phyloP scores from a whole-genome alignment of 2,113 vertebrate species.

The Psittacus erithacus region DNA sequence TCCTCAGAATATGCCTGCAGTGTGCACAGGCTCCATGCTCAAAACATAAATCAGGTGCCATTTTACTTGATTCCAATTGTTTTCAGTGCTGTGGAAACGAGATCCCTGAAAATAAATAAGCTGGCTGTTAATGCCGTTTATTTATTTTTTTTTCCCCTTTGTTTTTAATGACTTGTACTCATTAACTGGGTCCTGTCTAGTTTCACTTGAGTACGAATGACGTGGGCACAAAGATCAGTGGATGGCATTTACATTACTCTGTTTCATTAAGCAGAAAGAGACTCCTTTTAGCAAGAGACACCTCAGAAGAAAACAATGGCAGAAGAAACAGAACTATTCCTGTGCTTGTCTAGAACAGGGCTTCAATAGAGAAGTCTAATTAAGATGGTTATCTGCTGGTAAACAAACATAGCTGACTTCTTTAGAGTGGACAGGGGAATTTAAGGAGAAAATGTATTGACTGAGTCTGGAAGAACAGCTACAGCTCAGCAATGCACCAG shows the following conservation, averaged over 20 bases:
- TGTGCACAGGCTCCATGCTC: background rate
- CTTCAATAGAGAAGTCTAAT: conserved; percentile 66
- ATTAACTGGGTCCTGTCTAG: conserved; percentile 39
- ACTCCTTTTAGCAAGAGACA: conserved; percentile 13
- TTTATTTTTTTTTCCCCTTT: background rate
- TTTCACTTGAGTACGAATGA: conserved; percentile 35
- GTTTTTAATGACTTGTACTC: conserved; percentile 33
- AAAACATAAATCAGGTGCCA: background rate
- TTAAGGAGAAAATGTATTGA: conserved; percentile 41
- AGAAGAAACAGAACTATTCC: conserved; percentile 49
- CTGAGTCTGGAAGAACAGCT: conserved; percentile 21
- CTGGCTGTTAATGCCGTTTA: background rate
- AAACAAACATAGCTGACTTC: conserved; percentile 63
- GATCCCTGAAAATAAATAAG: conserved; percentile 45
- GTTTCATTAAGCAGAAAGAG: conserved; percentile 35
- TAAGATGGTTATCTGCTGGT: conserved; percentile 70
- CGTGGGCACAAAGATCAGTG: background rate
- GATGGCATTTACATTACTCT: conserved; percentile 33
- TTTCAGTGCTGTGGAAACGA: background rate
- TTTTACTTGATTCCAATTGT: background rate
- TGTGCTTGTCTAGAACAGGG: background rate
- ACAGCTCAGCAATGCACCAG: background rate
- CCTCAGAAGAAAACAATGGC: conserved; percentile 43
- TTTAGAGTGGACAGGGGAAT: background rate
- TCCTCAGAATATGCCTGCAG: background rate